Evolutionary conservation across 2,888 invertebrate genomes (phyloP).

Genomic region (Tridacna gigas): DNA sequence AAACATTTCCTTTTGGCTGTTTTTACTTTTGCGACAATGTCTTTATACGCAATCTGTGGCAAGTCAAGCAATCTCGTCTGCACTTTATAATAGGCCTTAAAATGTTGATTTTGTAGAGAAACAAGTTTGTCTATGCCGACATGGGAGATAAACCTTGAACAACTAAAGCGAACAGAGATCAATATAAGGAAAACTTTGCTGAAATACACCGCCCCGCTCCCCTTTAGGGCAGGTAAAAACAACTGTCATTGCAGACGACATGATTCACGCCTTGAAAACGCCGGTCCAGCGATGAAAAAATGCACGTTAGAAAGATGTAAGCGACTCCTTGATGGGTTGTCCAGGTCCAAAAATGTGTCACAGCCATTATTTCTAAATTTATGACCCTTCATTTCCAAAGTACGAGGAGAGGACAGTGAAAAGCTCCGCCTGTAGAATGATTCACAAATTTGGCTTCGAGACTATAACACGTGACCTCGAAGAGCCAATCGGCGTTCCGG

Average conservation of each 20-base stretch:
- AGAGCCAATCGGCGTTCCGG: constrained; percentile 54
- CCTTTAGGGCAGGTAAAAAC: constrained; percentile 13
- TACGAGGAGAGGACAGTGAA: constrained; percentile 17
- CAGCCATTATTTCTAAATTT: constrained; percentile 56
- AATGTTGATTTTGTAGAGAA: neutral
- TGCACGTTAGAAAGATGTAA: constrained; percentile 15
- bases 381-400: constrained; percentile 46
- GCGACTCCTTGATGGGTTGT: constrained; percentile 20
- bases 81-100: no score
- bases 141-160: constrained; percentile 25
- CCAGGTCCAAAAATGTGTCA: constrained; percentile 46
- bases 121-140: neutral
- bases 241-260: constrained; percentile 24
- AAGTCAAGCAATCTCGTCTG: no score
- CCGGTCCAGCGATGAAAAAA: constrained; percentile 13
- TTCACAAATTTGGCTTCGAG: constrained; percentile 31
- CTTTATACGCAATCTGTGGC: no score
- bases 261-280: constrained; percentile 21
- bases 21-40: no score
- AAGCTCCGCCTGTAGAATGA: constrained; percentile 64
- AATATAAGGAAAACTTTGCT: constrained; percentile 1
- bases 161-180: constrained; percentile 14
- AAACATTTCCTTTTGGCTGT: no score
- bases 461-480: constrained; percentile 54
- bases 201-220: constrained; percentile 3